These are phyloP conservation scores for Alethe castanea DNA, from an alignment of 2,113 vertebrate genomes.

Conservation along the genomic window DNA sequence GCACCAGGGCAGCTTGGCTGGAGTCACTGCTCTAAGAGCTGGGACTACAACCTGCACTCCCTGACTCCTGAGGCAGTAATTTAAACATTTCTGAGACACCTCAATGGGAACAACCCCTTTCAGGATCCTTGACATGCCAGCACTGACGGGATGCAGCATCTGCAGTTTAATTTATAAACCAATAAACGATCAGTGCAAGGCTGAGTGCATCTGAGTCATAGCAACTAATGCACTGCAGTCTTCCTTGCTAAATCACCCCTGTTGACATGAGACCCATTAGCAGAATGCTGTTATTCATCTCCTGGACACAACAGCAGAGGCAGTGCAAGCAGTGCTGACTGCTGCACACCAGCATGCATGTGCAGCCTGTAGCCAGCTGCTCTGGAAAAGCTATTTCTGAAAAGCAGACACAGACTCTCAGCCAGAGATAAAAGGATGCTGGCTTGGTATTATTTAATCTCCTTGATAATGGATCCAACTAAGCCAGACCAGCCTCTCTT, in stretches of 20 bases:
- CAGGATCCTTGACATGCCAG: background rate
- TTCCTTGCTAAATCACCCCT: conserved; percentile 25
- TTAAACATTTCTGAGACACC: background rate
- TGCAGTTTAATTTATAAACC: conserved; percentile 21
- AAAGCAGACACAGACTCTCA: background rate
- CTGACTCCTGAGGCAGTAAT: background rate
- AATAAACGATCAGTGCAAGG: background rate
- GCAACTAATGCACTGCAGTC: conserved; percentile 45
- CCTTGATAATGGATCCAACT: background rate
- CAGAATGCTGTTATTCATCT: conserved; percentile 18
- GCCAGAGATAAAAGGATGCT: background rate
- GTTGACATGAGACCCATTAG: conserved; percentile 45
- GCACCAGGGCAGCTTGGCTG: background rate
- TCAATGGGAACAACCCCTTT: background rate
- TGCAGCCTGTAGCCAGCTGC: background rate
- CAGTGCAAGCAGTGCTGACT: background rate
- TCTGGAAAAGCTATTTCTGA: background rate
- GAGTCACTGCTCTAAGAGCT: background rate
- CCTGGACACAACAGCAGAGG: background rate
- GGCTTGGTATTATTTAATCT: background rate
- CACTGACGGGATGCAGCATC: background rate
- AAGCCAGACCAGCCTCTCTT: background rate
- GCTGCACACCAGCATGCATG: background rate
- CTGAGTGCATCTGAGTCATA: conserved; percentile 10
- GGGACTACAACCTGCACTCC: background rate